These are phyloP conservation scores for Philaethria dido DNA, from an alignment of 2,888 invertebrate genomes.

Conservation along the genomic window DNA sequence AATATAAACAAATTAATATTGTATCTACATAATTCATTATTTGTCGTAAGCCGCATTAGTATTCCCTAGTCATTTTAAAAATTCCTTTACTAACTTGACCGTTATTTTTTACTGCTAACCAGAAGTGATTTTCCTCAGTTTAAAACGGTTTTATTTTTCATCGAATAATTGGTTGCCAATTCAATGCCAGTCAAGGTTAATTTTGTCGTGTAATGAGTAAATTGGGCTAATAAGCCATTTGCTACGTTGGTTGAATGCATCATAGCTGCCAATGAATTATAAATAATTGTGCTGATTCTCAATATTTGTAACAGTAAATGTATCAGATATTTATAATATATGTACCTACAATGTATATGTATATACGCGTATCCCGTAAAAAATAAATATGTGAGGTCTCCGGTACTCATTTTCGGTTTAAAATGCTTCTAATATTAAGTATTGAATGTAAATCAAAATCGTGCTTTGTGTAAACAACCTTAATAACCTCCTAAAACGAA, in stretches of 20 bases:
- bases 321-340: no score
- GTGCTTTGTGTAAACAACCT: no score
- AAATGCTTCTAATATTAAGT: no score
- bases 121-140: slow-evolving; percentile 7
- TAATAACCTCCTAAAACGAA: no score
- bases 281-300: background rate
- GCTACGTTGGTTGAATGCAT: slow-evolving; percentile 9
- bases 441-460: no score
- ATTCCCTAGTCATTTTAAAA: slow-evolving; percentile 5
- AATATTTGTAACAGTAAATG: no score
- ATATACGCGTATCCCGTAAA: no score
- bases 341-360: no score
- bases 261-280: background rate
- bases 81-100: background rate
- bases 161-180: slow-evolving; percentile 6
- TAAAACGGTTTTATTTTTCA: background rate
- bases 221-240: slow-evolving; percentile 14
- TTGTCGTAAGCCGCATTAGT: slow-evolving; percentile 2
- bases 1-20: slow-evolving; percentile 4
- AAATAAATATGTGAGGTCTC: no score
- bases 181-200: background rate
- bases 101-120: slow-evolving; percentile 6
- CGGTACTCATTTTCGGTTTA: no score
- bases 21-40: slow-evolving; percentile 8
- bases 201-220: background rate